Evolutionary conservation across 2,113 vertebrate species (phyloP).

Genomic region (Benitochromis conjunctus): DNA sequence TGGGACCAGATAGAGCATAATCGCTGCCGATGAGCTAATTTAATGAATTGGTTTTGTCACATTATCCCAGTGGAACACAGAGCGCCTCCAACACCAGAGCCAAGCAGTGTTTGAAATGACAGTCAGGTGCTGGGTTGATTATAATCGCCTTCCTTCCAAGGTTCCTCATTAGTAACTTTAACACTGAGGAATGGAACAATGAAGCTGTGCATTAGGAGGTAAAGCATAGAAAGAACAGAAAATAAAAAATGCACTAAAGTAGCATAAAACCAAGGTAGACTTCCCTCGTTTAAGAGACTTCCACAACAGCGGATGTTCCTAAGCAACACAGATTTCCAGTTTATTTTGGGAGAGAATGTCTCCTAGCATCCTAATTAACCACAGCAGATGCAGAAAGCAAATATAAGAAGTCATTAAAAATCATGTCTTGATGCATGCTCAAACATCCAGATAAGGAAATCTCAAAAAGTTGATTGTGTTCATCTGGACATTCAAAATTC

Average conservation of each 20-base stretch:
- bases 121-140: conserved; percentile 70
- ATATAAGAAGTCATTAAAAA: not conserved
- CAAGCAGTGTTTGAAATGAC: conserved; percentile 64
- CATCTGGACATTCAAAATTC: not conserved
- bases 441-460: not conserved
- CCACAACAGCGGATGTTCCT: not conserved
- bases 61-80: conserved; percentile 56
- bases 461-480: not conserved
- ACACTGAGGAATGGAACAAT: conserved; percentile 45
- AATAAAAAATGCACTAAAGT: conserved; percentile 20
- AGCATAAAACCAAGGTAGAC: conserved; percentile 23
- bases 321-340: not conserved
- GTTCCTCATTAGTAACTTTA: conserved; percentile 67
- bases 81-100: conserved; percentile 48
- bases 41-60: conserved; percentile 76
- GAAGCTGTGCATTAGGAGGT: conserved; percentile 27
- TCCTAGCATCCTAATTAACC: conserved; percentile 13
- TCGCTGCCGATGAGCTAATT: conserved; percentile 87
- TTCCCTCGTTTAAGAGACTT: not conserved
- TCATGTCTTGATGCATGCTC: not conserved
- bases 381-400: not conserved
- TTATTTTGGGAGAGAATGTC: conserved; percentile 11
- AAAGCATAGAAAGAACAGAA: not conserved
- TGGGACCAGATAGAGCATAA: conserved; percentile 64
- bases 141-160: conserved; percentile 59